Percentiles rank a stretch among this genome's conserved stretches.
Evolutionary conservation across 2,113 vertebrate genomes (phyloP).

Genomic region (Numenius arquata): DNA sequence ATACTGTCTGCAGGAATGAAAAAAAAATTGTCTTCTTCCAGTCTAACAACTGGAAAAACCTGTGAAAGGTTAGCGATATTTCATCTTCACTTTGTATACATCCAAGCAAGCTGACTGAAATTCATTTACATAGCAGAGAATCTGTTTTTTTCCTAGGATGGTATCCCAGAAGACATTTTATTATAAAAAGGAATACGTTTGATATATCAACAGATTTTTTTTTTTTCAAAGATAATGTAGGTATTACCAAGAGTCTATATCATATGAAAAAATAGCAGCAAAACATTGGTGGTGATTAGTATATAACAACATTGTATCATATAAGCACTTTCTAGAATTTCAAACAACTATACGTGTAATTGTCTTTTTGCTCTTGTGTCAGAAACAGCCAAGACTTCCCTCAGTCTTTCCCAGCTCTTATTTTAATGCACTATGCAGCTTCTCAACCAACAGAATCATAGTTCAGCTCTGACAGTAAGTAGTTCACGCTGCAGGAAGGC

Average conservation of each 20-base stretch:
- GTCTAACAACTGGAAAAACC: background rate
- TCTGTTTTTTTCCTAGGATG: background rate
- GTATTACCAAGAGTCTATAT: background rate
- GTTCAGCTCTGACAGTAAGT: background rate
- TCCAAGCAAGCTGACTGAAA: background rate
- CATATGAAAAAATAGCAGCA: background rate
- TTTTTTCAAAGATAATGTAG: background rate
- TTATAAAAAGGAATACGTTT: background rate
- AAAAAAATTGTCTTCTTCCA: background rate
- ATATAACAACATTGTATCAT: background rate
- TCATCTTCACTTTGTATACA: background rate
- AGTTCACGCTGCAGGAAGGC: background rate
- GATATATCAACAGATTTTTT: background rate
- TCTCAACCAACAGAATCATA: background rate
- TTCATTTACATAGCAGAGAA: background rate
- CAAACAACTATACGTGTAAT: background rate
- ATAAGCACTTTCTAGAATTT: background rate
- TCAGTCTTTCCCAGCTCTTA: background rate
- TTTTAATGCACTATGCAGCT: background rate
- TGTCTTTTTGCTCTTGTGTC: background rate
- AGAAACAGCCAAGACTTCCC: background rate
- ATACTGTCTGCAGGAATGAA: background rate
- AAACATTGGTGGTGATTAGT: background rate
- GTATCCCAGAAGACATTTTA: background rate
- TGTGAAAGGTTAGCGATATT: background rate